phyloP scores from a whole-genome alignment of 1,140 invertebrate genomes.

The Triops longicaudatus region DNA sequence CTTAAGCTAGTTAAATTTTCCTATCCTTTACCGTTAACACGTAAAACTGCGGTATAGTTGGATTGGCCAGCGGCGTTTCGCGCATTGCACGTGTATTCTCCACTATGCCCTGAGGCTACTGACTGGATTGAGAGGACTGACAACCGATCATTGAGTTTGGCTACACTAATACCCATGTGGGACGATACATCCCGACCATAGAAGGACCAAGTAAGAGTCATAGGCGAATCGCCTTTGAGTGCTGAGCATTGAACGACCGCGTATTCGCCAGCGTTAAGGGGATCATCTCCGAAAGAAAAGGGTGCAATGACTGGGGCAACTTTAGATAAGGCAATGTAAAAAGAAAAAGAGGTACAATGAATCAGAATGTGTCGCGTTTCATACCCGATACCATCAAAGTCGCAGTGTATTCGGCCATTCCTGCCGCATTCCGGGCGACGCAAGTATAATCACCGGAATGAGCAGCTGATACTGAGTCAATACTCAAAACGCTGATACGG shows the following conservation, averaged over 20 bases:
- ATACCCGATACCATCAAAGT: constrained; percentile 41
- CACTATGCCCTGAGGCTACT: constrained; percentile 50
- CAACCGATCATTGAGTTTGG: constrained; percentile 56
- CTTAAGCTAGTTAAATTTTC: not conserved
- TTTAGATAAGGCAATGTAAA: constrained; percentile 37
- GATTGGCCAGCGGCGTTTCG: constrained; percentile 43
- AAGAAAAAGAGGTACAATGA: not conserved
- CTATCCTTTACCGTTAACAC: constrained; percentile 51
- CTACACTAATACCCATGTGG: constrained; percentile 36
- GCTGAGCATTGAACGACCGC: constrained; percentile 35
- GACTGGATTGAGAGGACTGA: constrained; percentile 49
- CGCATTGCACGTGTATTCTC: constrained; percentile 48
- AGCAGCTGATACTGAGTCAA: constrained; percentile 63
- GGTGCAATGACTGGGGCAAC: constrained; percentile 62
- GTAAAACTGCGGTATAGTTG: constrained; percentile 49
- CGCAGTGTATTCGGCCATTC: constrained; percentile 50
- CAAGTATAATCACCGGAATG: constrained; percentile 71
- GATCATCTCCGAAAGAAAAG: constrained; percentile 52
- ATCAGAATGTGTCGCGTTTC: not conserved
- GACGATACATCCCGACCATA: constrained; percentile 34
- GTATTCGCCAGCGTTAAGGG: constrained; percentile 33
- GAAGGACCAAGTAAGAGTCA: constrained; percentile 28
- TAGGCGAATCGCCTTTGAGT: constrained; percentile 38
- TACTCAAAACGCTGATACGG: constrained; percentile 67
- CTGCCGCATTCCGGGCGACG: constrained; percentile 29